Evolutionary conservation across 2,113 vertebrate genomes (phyloP), one percentile per base, ranked within the genome.

Genomic region (Onychorhynchus coronatus): DNA sequence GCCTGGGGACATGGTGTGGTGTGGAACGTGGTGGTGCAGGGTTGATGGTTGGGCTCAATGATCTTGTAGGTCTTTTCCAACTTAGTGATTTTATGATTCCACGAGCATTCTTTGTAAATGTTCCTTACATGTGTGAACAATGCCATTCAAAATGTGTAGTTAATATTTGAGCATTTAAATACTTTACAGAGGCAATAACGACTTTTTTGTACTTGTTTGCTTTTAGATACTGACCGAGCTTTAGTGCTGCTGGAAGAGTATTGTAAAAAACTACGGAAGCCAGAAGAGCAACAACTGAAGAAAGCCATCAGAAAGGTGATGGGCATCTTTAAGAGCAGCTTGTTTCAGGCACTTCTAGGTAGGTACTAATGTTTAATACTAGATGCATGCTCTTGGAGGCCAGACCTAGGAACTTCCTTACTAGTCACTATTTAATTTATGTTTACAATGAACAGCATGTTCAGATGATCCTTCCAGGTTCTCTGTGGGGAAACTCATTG

Each of bases 261-360:
- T 76, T 99, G 99, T 96, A 98, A 98, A 97, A 99, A 98, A 96
- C 98, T 99, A 78, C 98, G 61, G 96, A 99, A 98, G 83, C 99
- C 99, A 10, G 99, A 99, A 88, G 99, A 99, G 88, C 98, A 99
- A 91, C 98, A 98, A 87, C 98, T 99, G 94, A 99, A 99, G 98
- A 98, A 97, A 95, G 99, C 99, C 97, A 98, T 99, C 97, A 98
- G 98, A 97, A 98, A 98, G 97, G 98, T 99, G 91, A 99, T 99
- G 98, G 97, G 97, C 79, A 99, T 99, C 98, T 99, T 99, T 97
- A 98, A 98, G 96, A 99, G 99, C 98, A 99, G 98, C 96, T 98
- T 99, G 93, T 99, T 99, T 97, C 98, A 99, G 97, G 99, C 99
- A 61, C 98, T 99, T 96, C 97, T 99, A 89, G 99, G 99, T 99